These are phyloP conservation scores for Chunga burmeisteri DNA, from an alignment of 2,113 vertebrate genomes.

Conservation along the genomic window DNA sequence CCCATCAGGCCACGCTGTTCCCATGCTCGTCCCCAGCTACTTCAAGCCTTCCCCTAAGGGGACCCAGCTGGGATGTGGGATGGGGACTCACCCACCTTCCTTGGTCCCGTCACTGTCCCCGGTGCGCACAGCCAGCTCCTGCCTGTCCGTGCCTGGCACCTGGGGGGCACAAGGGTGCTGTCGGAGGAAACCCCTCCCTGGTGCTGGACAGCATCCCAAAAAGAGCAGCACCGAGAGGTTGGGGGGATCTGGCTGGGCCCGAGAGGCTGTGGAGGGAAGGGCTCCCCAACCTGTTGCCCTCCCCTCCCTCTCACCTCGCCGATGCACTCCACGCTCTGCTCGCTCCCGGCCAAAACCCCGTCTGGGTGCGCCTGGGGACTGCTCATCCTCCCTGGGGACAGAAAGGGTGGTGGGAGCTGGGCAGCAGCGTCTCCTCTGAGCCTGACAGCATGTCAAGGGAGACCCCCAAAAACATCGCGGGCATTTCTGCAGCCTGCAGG, in stretches of 20 bases:
- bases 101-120: constrained; percentile 61
- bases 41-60: background rate
- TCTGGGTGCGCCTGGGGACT: background rate
- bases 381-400: constrained; percentile 26
- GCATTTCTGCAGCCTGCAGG: background rate
- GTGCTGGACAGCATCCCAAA: background rate
- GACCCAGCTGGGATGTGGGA: background rate
- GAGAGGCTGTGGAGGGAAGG: background rate
- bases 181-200: background rate
- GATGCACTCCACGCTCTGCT: background rate
- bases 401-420: background rate
- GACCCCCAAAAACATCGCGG: accelerated
- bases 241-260: background rate
- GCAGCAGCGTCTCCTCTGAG: background rate
- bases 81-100: constrained; percentile 74
- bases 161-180: background rate
- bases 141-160: background rate
- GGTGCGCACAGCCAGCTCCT: background rate
- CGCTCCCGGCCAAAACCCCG: background rate
- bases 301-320: background rate
- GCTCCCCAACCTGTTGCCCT: accelerated
- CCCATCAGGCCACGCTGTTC: background rate
- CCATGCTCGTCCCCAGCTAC: accelerated
- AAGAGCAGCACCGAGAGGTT: background rate
- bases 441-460: background rate